phyloP scores from a whole-genome alignment of 1,140 invertebrate species.

The Heterodera schachtii region DNA sequence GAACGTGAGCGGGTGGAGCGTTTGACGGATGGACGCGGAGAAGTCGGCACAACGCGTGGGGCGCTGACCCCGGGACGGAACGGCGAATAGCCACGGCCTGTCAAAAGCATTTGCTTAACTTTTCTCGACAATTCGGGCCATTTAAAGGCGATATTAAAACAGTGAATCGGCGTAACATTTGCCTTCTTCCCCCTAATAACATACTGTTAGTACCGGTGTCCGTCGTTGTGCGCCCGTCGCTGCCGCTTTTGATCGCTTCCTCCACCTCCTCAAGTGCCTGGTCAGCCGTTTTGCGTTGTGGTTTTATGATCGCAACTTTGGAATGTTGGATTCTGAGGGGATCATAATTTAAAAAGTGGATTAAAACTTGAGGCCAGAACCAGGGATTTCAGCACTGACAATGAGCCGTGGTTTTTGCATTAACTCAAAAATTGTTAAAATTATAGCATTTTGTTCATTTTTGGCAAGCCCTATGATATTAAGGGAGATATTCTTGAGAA shows the following conservation, averaged over 20 bases:
- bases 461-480: too few species aligned
- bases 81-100: slow-evolving; percentile 27
- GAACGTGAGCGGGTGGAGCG: slow-evolving; percentile 1
- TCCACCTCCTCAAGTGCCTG: slow-evolving; percentile 65
- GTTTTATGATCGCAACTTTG: slow-evolving; percentile 63
- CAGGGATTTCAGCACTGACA: too few species aligned
- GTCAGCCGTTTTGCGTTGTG: slow-evolving; percentile 63
- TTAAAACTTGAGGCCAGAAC: too few species aligned
- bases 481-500: too few species aligned
- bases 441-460: too few species aligned
- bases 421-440: too few species aligned
- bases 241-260: slow-evolving; percentile 55
- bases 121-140: too few species aligned
- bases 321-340: slow-evolving; percentile 61
- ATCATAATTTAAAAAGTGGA: too few species aligned
- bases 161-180: too few species aligned
- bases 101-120: not conserved
- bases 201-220: slow-evolving; percentile 12
- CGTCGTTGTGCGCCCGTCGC: slow-evolving; percentile 38
- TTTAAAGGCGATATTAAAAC: not conserved
- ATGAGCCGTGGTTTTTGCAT: too few species aligned
- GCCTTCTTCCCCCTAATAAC: too few species aligned
- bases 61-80: not conserved
- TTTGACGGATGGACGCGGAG: not conserved
- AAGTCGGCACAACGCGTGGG: not conserved